These are phyloP conservation scores for Steinernema hermaphroditum DNA, from an alignment of 2,888 invertebrate species.

Conservation along the genomic window DNA sequence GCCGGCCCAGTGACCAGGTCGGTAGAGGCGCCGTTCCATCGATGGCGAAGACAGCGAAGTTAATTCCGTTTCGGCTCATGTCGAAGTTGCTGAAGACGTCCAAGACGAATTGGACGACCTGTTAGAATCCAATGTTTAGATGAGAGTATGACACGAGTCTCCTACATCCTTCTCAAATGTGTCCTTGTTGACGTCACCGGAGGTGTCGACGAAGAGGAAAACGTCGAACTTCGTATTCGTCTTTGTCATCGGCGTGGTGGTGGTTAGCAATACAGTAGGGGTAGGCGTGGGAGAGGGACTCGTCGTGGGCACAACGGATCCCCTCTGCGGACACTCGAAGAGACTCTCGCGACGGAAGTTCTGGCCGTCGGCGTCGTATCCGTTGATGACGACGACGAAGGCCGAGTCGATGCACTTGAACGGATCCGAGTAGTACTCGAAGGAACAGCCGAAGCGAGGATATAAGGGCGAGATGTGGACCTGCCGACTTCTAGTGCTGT, in stretches of 20 bases:
- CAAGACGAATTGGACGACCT: background rate
- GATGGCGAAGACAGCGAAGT: background rate
- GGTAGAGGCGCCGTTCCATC: background rate
- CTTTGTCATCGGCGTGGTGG: background rate
- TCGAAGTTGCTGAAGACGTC: background rate
- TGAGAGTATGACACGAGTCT: too few relatives aligned
- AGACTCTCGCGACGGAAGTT: background rate
- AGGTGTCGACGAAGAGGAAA: background rate
- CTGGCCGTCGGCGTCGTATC: background rate
- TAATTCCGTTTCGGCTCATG: slow-evolving; percentile 3
- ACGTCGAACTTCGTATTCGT: slow-evolving; percentile 6
- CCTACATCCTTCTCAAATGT: background rate
- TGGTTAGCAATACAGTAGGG: background rate
- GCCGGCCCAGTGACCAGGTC: background rate
- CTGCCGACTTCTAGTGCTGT: slow-evolving; percentile 28
- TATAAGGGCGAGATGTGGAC: background rate
- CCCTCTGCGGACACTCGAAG: background rate
- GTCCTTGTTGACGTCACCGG: background rate
- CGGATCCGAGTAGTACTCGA: slow-evolving; percentile 27
- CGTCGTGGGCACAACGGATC: background rate
- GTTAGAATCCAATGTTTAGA: background rate
- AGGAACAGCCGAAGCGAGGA: slow-evolving; percentile 5
- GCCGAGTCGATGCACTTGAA: background rate
- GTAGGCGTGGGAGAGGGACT: background rate
- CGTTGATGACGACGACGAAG: slow-evolving; percentile 22